These are phyloP conservation scores for Wiebesia pumilae DNA, from an alignment of 1,140 invertebrate genomes.

Conservation along the genomic window DNA sequence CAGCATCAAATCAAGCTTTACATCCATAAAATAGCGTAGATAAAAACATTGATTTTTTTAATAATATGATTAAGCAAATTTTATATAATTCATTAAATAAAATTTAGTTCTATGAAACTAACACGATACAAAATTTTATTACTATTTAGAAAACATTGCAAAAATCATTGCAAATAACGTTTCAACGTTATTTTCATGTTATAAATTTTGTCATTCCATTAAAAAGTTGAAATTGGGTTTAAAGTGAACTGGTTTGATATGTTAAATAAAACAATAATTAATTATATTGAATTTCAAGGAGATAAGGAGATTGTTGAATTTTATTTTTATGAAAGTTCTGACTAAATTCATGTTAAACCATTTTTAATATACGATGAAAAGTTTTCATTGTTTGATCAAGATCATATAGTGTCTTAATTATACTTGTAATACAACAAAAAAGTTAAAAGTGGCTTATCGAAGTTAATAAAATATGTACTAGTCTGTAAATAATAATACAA, in stretches of 20 bases:
- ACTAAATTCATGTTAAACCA: not conserved
- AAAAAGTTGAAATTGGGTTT: constrained; percentile 5
- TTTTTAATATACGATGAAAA: not conserved
- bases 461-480: not conserved
- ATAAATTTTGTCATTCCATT: constrained; percentile 4
- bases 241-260: constrained; percentile 6
- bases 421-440: not conserved
- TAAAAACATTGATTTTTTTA: too few species aligned
- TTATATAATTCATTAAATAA: too few species aligned
- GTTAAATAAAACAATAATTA: constrained; percentile 22
- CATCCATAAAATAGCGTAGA: not conserved
- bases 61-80: too few species aligned
- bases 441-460: not conserved
- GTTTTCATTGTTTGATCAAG: not conserved
- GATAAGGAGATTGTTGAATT: constrained; percentile 3
- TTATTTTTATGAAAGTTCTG: not conserved
- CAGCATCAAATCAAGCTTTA: not conserved
- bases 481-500: not conserved
- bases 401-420: not conserved
- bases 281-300: constrained; percentile 11
- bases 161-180: not conserved
- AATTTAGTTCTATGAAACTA: too few species aligned
- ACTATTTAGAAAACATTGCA: not conserved
- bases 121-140: not conserved
- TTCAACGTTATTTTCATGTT: constrained; percentile 11